phyloP scores from a whole-genome alignment of 64 coral and sea anemone genomes.

The Stichodactyla mertensii region DNA sequence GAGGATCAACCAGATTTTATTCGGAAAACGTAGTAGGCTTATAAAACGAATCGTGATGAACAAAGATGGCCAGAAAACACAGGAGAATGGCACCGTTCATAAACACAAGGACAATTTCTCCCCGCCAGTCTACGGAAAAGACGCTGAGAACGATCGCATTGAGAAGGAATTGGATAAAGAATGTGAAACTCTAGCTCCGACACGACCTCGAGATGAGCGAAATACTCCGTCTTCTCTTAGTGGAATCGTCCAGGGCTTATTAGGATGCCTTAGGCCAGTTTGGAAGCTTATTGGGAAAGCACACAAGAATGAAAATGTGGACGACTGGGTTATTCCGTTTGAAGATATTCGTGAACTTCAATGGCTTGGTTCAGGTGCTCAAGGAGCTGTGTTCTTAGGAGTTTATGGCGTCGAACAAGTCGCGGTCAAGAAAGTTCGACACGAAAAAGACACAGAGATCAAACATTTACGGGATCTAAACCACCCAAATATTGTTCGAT shows the following conservation, averaged over 20 bases:
- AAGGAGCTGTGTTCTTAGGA: constrained; percentile 83
- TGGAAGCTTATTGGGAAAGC: constrained; percentile 83
- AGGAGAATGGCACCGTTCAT: not conserved
- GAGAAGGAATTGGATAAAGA: constrained; percentile 1
- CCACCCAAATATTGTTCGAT: constrained; percentile 86
- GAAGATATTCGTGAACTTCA: constrained; percentile 83
- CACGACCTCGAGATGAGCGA: not conserved
- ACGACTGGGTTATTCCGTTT: constrained; percentile 78
- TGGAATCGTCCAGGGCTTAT: constrained; percentile 68
- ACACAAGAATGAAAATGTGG: constrained; percentile 63
- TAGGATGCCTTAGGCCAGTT: constrained; percentile 80
- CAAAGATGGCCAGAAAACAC: constrained; percentile 5
- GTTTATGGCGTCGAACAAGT: constrained; percentile 70
- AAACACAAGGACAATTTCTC: not conserved
- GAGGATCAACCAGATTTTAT: constrained; percentile 6
- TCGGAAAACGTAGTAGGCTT: not conserved
- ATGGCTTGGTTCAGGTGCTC: constrained; percentile 84
- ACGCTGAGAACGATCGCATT: constrained; percentile 1
- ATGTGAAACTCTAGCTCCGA: not conserved
- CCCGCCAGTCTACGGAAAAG: not conserved
- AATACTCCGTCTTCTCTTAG: constrained; percentile 24
- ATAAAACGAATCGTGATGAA: constrained; percentile 16
- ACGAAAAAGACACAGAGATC: constrained; percentile 80
- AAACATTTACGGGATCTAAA: constrained; percentile 71
- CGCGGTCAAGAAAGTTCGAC: constrained; percentile 88